These are phyloP conservation scores for Drosophila leonis DNA, from an alignment of 2,888 invertebrate species.

Conservation along the genomic window DNA sequence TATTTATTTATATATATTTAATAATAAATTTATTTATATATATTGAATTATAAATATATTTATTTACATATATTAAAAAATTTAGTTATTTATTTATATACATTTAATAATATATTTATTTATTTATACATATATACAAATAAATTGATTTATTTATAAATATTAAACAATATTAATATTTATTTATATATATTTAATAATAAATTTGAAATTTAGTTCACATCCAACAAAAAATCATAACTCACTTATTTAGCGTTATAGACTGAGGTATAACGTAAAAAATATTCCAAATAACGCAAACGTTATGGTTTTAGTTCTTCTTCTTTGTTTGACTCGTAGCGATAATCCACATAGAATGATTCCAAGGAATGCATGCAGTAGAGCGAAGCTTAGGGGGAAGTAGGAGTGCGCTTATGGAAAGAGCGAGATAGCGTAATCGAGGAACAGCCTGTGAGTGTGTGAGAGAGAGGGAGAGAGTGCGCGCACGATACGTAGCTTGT, in stretches of 20 bases:
- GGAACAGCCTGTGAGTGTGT: neutral
- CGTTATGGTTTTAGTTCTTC: conserved; percentile 2
- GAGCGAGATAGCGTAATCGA: conserved; percentile 3
- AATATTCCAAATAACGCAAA: conserved; percentile 74
- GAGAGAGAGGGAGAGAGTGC: conserved; percentile 18
- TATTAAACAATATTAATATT: no score
- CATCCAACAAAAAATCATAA: no score
- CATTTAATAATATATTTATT: no score
- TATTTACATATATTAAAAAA: no score
- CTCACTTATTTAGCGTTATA: conserved; percentile 83
- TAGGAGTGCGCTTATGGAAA: conserved; percentile 9
- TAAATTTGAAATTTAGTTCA: no score
- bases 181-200: no score
- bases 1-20: no score
- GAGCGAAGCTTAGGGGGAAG: conserved; percentile 35
- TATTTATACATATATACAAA: no score
- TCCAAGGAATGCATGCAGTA: conserved; percentile 76
- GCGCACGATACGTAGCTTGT: conserved; percentile 43
- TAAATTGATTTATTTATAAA: no score
- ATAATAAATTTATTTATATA: no score
- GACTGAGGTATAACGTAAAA: conserved; percentile 81
- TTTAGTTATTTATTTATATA: no score
- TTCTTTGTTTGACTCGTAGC: conserved; percentile 28
- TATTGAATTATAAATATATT: no score
- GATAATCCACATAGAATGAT: conserved; percentile 78